phyloP scores from a whole-genome alignment of 2,888 invertebrate genomes.

The Ennomos quercinarius region DNA sequence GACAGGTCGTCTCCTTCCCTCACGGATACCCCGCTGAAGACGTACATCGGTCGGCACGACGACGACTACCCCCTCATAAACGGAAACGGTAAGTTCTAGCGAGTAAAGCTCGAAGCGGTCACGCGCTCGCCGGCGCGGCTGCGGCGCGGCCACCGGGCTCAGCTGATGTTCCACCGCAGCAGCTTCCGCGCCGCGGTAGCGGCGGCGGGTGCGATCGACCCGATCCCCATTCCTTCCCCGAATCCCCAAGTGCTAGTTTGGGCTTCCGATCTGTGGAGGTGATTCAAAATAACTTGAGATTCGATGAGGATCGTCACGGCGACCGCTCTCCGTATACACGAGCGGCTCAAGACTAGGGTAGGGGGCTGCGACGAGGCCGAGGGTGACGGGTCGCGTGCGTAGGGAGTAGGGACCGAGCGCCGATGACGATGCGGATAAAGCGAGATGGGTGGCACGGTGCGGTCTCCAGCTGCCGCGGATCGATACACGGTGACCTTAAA shows the following conservation, averaged over 20 bases:
- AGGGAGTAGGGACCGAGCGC: conserved; percentile 27
- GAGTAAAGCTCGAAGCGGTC: conserved; percentile 19
- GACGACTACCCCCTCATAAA: conserved; percentile 92
- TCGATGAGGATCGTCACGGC: neutral
- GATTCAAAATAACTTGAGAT: neutral
- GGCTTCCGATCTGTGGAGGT: neutral
- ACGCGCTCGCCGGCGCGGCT: conserved; percentile 43
- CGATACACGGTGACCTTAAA: conserved; percentile 75
- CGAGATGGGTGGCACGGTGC: conserved; percentile 56
- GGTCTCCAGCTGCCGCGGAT: conserved; percentile 73
- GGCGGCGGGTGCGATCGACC: conserved; percentile 75
- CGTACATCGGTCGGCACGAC: conserved; percentile 93
- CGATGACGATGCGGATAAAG: conserved; percentile 47
- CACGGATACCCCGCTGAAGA: conserved; percentile 94
- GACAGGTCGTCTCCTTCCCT: conserved; percentile 95
- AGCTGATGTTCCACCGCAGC: conserved; percentile 74
- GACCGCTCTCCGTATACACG: conserved; percentile 10
- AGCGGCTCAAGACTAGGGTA: conserved; percentile 33
- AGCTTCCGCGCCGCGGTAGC: conserved; percentile 71
- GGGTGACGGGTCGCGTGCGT: conserved; percentile 25
- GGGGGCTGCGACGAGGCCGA: conserved; percentile 17
- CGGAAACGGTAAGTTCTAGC: conserved; percentile 87
- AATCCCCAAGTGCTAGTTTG: conserved; percentile 8
- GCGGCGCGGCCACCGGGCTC: conserved; percentile 39
- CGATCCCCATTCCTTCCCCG: conserved; percentile 43